A percentile compares a stretch with the other conserved stretches of the same genome.
Evolutionary conservation across 2,797 vertebrate species (phyloP).

Genomic region (Centroberyx gerrardi): DNA sequence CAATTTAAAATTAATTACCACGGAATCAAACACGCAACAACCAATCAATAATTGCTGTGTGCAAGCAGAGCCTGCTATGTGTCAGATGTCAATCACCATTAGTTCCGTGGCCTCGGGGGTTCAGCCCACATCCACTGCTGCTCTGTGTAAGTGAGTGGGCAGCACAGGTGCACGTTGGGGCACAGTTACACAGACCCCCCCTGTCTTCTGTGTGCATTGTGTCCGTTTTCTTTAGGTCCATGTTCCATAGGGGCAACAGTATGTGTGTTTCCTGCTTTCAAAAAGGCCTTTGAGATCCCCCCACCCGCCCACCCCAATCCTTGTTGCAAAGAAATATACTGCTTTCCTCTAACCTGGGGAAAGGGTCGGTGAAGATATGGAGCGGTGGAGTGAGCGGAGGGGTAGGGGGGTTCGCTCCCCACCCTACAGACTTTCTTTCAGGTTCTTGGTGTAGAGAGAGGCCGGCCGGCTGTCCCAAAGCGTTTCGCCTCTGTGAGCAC

Average conservation of each 20-base stretch:
- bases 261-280: slow-evolving; percentile 75
- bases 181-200: slow-evolving; percentile 76
- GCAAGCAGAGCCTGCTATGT: slow-evolving; percentile 46
- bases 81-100: slow-evolving; percentile 71
- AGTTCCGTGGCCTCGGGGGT: slow-evolving; percentile 44
- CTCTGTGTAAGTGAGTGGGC: slow-evolving; percentile 63
- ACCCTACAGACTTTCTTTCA: slow-evolving; percentile 84
- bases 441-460: slow-evolving; percentile 77
- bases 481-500: slow-evolving; percentile 87
- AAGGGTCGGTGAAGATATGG: slow-evolving; percentile 63
- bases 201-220: slow-evolving; percentile 74
- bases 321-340: slow-evolving; percentile 60
- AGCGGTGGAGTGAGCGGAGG: slow-evolving; percentile 37
- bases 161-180: slow-evolving; percentile 81
- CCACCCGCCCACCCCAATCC: slow-evolving; percentile 59
- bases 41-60: slow-evolving; percentile 19
- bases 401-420: slow-evolving; percentile 59
- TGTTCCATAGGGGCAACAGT: slow-evolving; percentile 71
- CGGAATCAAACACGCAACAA: slow-evolving; percentile 17
- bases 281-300: slow-evolving; percentile 83
- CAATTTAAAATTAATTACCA: slow-evolving; percentile 1
- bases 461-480: slow-evolving; percentile 74
- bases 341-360: slow-evolving; percentile 55
- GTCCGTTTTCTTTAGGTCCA: slow-evolving; percentile 72
- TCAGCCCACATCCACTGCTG: slow-evolving; percentile 45